phyloP scores from a whole-genome alignment of 2,797 vertebrate genomes.

The Spinus pinus region DNA sequence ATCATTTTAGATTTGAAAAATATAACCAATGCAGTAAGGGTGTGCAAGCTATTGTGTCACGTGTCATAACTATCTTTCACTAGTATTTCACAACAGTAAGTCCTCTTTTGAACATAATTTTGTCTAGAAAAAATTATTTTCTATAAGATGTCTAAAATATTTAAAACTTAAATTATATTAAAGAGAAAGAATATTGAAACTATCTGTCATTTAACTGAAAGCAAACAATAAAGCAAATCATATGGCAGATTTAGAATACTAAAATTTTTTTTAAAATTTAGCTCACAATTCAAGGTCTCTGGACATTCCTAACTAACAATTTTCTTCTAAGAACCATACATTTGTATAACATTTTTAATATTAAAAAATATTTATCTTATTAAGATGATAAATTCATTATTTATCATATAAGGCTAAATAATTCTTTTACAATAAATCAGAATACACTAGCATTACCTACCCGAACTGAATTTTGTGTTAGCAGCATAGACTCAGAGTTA shows the following conservation, averaged over 20 bases:
- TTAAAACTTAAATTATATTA: neutral
- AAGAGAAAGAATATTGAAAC: neutral
- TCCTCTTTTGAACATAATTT: neutral
- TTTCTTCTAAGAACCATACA: neutral
- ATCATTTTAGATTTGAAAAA: neutral
- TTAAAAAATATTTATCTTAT: neutral
- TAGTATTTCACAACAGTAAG: neutral
- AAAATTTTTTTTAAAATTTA: neutral
- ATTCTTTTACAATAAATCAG: neutral
- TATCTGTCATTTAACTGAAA: neutral
- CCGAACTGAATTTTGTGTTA: neutral
- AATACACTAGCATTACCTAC: neutral
- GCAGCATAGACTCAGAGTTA: neutral
- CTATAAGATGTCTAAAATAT: neutral
- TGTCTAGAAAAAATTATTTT: neutral
- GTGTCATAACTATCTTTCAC: neutral
- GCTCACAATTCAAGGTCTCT: neutral
- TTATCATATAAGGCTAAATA: neutral
- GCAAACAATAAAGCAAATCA: neutral
- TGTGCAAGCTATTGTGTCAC: rapidly evolving
- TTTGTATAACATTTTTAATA: neutral
- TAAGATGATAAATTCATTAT: neutral
- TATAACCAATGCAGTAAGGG: neutral
- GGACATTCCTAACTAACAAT: neutral
- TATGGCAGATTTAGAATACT: neutral